A percentile compares a stretch with the other conserved stretches of the same genome.
These are phyloP conservation scores for Beris morrisii DNA, from an alignment of 2,888 invertebrate genomes.

Conservation along the genomic window DNA sequence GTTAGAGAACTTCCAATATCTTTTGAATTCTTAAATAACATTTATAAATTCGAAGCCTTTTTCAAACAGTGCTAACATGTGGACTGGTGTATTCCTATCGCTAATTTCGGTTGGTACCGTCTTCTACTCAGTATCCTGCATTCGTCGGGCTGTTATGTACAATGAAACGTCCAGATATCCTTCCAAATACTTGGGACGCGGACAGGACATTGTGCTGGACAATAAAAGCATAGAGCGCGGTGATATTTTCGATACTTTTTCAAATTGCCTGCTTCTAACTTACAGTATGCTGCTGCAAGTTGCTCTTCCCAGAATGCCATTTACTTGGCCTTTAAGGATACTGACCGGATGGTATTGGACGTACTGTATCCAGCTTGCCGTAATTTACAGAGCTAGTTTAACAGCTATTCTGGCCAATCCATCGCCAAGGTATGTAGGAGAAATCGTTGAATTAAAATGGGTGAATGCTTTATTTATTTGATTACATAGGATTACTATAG, in stretches of 20 bases:
- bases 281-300: conserved; percentile 81
- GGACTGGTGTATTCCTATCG: conserved; percentile 72
- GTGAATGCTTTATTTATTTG: not conserved
- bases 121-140: conserved; percentile 66
- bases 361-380: conserved; percentile 77
- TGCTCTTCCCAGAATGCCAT: conserved; percentile 74
- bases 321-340: conserved; percentile 77
- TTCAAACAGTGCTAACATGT: conserved; percentile 65
- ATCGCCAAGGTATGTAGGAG: conserved; percentile 61
- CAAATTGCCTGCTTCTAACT: conserved; percentile 76
- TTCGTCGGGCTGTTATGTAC: conserved; percentile 41
- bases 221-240: conserved; percentile 44
- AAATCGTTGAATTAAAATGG: not conserved
- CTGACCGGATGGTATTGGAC: conserved; percentile 88
- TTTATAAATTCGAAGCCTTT: too few relatives aligned
- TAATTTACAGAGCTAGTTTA: conserved; percentile 81
- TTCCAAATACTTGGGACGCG: not conserved
- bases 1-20: too few relatives aligned
- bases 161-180: conserved; percentile 1
- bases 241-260: conserved; percentile 71
- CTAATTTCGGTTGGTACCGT: conserved; percentile 67
- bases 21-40: too few relatives aligned
- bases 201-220: not conserved
- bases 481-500: conserved; percentile 70
- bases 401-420: conserved; percentile 83